Conservation (phyloP, 2,113 vertebrate genomes). For the Neomonachus schauinslandi region DNA sequence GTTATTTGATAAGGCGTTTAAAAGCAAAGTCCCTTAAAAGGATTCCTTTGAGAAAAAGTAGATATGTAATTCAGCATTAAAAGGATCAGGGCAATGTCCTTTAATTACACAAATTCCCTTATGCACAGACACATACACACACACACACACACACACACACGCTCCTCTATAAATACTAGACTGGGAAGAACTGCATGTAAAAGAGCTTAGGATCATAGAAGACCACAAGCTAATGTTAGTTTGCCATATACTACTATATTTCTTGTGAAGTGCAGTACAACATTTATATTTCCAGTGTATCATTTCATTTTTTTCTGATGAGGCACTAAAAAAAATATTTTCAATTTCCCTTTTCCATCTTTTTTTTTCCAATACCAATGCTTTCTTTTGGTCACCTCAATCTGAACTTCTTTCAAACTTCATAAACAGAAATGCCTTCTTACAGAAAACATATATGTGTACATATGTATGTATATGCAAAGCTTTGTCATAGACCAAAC, state of each 20-base stretch:
- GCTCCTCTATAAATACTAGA: background rate
- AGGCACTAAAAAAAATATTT: background rate
- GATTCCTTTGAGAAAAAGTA: background rate
- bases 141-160: too few relatives aligned
- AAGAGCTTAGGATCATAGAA: background rate
- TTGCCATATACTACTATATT: background rate
- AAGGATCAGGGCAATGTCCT: background rate
- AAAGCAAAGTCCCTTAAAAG: background rate
- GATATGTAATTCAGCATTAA: background rate
- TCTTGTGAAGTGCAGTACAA: background rate
- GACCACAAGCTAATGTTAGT: background rate
- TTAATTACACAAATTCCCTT: background rate
- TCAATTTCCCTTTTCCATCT: background rate
- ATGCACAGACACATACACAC: rapidly evolving
- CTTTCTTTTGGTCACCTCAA: background rate
- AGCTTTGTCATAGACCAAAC: background rate
- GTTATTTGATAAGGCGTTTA: background rate
- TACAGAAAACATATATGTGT: background rate
- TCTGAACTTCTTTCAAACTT: constrained; percentile 17
- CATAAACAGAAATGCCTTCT: background rate
- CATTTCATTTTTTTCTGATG: background rate
- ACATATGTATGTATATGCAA: background rate
- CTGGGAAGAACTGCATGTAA: background rate
- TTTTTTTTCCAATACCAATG: background rate
- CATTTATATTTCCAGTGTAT: background rate